Conservation (phyloP, 2,797 vertebrate genomes). For the Neosilurus hyrtlii region DNA sequence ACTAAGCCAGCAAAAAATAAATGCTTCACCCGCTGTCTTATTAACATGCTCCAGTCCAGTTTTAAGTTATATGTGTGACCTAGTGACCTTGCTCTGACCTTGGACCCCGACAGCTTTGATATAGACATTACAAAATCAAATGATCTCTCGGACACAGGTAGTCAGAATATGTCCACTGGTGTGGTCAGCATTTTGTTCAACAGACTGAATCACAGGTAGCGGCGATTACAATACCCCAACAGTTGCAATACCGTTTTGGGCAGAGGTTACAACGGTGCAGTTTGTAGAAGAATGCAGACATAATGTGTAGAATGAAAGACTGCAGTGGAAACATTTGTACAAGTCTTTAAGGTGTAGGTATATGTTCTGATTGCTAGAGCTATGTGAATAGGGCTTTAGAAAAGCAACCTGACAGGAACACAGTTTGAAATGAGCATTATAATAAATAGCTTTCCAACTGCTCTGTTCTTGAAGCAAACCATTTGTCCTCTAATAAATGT, state of each 20-base stretch:
- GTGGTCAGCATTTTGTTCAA: too few relatives aligned
- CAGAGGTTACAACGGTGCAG: not conserved
- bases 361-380: too few relatives aligned
- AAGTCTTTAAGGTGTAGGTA: not conserved
- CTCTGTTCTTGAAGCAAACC: not conserved
- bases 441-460: not conserved
- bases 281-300: not conserved
- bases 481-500: constrained; percentile 2
- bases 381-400: not conserved
- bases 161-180: too few relatives aligned
- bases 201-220: too few relatives aligned
- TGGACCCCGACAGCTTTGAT: too few relatives aligned
- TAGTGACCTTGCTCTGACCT: too few relatives aligned
- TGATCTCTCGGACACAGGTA: too few relatives aligned
- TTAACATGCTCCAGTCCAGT: not conserved
- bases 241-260: too few relatives aligned
- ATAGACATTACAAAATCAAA: too few relatives aligned
- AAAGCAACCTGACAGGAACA: not conserved
- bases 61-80: too few relatives aligned
- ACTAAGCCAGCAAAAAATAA: not conserved
- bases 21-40: not conserved
- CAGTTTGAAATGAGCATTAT: not conserved
- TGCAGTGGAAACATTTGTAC: not conserved
- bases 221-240: too few relatives aligned
- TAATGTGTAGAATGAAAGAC: not conserved